These are phyloP conservation scores for human DNA, from an alignment of 2,113 vertebrate genomes.

Conservation along the genomic window GRCh38 chr21:44150001-44150500, in stretches of 20 bases:
- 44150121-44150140: not conserved
- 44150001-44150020: no score
- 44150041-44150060: no score
- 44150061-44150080: no score
- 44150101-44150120: no score
- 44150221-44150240: not conserved
- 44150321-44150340: not conserved
- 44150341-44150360: accelerated
- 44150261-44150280: not conserved
- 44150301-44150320: no score
- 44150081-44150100: no score
- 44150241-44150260: no score
- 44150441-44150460: accelerated
- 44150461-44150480: no score
- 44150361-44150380: accelerated
- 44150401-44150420: not conserved
- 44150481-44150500: no score
- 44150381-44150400: no score
- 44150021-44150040: no score
- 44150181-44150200: no score
- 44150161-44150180: not conserved
- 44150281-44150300: not conserved
- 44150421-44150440: accelerated
- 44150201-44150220: not conserved
- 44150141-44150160: not conserved